Conservation (phyloP, 2,797 vertebrate species). For the Pogoniulus pusillus region DNA sequence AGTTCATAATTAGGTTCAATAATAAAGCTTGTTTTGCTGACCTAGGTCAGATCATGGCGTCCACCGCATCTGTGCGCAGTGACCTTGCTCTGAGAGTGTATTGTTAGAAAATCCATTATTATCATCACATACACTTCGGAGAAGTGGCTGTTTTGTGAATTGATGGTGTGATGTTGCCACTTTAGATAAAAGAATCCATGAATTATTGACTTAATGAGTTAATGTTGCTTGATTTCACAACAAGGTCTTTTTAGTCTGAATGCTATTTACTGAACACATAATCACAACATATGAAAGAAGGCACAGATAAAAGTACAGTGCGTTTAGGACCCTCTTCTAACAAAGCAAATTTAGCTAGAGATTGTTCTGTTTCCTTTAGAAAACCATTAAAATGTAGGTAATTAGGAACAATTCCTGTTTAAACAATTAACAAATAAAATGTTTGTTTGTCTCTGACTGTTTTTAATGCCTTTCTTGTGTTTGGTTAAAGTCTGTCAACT, state of each 20-base stretch:
- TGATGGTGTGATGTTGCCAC: slow-evolving; percentile 88
- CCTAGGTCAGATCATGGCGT: slow-evolving; percentile 77
- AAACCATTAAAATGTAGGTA: slow-evolving; percentile 14
- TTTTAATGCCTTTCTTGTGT: neutral
- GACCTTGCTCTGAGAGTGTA: slow-evolving; percentile 82
- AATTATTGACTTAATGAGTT: slow-evolving; percentile 97
- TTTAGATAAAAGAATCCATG: slow-evolving; percentile 90
- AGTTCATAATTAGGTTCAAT: slow-evolving; percentile 84
- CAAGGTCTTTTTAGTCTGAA: slow-evolving; percentile 77
- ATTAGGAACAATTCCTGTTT: neutral
- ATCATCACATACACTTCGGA: slow-evolving; percentile 83
- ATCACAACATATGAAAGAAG: slow-evolving; percentile 57
- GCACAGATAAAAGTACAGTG: slow-evolving; percentile 44
- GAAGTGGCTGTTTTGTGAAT: slow-evolving; percentile 85
- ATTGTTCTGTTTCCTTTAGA: neutral
- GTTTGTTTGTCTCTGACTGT: neutral
- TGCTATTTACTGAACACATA: slow-evolving; percentile 75
- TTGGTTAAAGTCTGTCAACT: neutral
- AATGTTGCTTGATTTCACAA: slow-evolving; percentile 88
- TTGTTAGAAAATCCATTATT: slow-evolving; percentile 88
- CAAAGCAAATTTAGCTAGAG: slow-evolving; percentile 1
- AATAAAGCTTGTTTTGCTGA: slow-evolving; percentile 83
- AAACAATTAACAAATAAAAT: slow-evolving; percentile 9
- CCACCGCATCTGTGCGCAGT: slow-evolving; percentile 74
- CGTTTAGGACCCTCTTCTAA: slow-evolving; percentile 37